Conservation (phyloP, 2,113 vertebrate genomes). For the Stigmatopora argus region DNA sequence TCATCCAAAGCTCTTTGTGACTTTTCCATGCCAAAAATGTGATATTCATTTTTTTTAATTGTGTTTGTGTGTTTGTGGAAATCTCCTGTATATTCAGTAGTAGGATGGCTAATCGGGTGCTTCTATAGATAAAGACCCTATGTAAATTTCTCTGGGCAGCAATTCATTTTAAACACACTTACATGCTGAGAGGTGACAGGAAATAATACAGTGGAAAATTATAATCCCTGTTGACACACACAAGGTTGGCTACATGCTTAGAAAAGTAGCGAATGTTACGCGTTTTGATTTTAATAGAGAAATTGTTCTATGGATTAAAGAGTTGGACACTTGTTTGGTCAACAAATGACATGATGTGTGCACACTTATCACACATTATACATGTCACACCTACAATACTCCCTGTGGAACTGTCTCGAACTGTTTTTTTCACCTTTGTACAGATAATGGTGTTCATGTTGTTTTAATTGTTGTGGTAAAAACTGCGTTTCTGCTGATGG, state of each 20-base stretch:
- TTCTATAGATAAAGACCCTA: constrained; percentile 13
- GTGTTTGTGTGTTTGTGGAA: constrained; percentile 23
- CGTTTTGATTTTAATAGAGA: constrained; percentile 19
- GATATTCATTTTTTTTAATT: constrained; percentile 14
- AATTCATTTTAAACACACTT: constrained; percentile 35
- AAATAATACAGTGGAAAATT: constrained; percentile 47
- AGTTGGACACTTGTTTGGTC: too few species aligned
- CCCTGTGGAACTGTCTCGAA: too few species aligned
- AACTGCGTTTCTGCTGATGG: too few species aligned
- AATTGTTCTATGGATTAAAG: constrained; percentile 22
- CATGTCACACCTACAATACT: too few species aligned
- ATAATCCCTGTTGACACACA: constrained; percentile 60
- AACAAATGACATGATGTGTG: too few species aligned
- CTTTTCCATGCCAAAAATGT: constrained; percentile 14
- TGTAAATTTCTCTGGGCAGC: constrained; percentile 32
- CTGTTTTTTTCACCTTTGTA: too few species aligned
- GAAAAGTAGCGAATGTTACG: constrained; percentile 18
- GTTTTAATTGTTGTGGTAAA: too few species aligned
- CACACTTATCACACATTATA: too few species aligned
- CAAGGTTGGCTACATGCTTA: constrained; percentile 51
- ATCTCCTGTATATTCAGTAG: constrained; percentile 10
- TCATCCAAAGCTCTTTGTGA: constrained; percentile 22
- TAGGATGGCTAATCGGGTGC: constrained; percentile 45
- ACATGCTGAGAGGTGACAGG: constrained; percentile 45
- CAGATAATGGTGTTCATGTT: too few species aligned